A percentile compares a stretch with the other conserved stretches of the same genome.
Conservation (phyloP, 1,140 invertebrate species). For the Drosophila triauraria region DNA sequence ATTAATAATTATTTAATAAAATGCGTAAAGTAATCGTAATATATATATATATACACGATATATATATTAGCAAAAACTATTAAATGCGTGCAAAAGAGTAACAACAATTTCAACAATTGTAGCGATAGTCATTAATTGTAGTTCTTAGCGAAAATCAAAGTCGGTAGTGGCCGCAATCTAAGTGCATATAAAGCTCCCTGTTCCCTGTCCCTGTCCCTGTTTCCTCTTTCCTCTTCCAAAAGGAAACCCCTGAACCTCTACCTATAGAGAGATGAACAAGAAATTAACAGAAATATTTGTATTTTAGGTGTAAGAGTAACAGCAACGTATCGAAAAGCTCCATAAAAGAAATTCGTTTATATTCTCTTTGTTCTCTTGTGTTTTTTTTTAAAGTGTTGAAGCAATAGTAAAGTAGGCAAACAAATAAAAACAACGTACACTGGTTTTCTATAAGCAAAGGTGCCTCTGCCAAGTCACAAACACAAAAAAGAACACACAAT, state of each 20-base stretch:
- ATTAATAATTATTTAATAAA: slow-evolving; percentile 76
- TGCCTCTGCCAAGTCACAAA: slow-evolving; percentile 55
- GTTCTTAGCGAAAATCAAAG: slow-evolving; percentile 80
- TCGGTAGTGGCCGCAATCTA: slow-evolving; percentile 71
- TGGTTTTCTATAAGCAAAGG: slow-evolving; percentile 57
- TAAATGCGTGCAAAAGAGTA: slow-evolving; percentile 49
- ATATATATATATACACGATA: slow-evolving; percentile 12
- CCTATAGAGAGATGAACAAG: slow-evolving; percentile 47
- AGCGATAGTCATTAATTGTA: slow-evolving; percentile 82
- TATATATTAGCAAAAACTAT: slow-evolving; percentile 62
- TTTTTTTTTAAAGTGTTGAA: slow-evolving; percentile 41
- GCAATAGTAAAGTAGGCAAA: slow-evolving; percentile 40
- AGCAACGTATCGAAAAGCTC: slow-evolving; percentile 28
- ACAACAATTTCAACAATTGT: slow-evolving; percentile 71
- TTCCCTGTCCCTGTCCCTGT: slow-evolving; percentile 4
- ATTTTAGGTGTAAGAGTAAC: slow-evolving; percentile 42
- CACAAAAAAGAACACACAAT: slow-evolving; percentile 35
- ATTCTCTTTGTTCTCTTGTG: slow-evolving; percentile 9
- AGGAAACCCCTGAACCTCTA: slow-evolving; percentile 41
- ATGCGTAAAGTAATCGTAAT: slow-evolving; percentile 68
- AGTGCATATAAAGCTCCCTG: slow-evolving; percentile 70
- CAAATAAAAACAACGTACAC: slow-evolving; percentile 30
- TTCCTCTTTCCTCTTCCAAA: too few species aligned
- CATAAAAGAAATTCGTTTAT: slow-evolving; percentile 20
- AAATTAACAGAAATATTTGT: slow-evolving; percentile 47